phyloP scores from a whole-genome alignment of 2,888 invertebrate genomes.

The Oscheius sp. region DNA sequence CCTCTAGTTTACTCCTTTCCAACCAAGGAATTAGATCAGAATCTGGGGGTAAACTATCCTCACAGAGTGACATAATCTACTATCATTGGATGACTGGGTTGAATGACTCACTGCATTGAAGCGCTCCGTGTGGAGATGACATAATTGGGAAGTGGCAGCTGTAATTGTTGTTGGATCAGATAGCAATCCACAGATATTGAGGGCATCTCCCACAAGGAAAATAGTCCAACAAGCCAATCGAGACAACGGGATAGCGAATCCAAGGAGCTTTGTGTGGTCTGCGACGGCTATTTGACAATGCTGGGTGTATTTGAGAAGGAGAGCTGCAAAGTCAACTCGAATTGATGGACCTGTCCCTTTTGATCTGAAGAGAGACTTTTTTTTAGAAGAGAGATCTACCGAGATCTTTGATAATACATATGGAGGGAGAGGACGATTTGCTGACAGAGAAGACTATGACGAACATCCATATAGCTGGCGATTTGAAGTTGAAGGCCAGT shows the following conservation, averaged over 20 bases:
- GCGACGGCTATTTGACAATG: constrained; percentile 43
- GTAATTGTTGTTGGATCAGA: constrained; percentile 19
- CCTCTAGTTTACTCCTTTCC: constrained; percentile 12
- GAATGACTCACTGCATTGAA: constrained; percentile 29
- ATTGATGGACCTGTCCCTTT: constrained; percentile 46
- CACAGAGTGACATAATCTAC: constrained; percentile 5
- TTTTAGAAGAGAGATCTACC: not conserved
- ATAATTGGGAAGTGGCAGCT: constrained; percentile 4
- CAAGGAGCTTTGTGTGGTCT: constrained; percentile 42
- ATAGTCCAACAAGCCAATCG: constrained; percentile 25
- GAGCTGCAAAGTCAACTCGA: constrained; percentile 49
- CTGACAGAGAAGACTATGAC: constrained; percentile 47
- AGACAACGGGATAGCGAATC: constrained; percentile 23
- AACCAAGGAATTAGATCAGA: constrained; percentile 18
- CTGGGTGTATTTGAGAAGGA: constrained; percentile 44
- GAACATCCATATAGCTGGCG: constrained; percentile 41
- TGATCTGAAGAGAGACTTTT: constrained; percentile 25
- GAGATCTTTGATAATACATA: constrained; percentile 33
- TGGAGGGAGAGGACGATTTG: constrained; percentile 49
- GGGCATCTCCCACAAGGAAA: constrained; percentile 21
- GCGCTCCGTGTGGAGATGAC: constrained; percentile 14
- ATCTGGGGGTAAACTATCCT: not conserved
- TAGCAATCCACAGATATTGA: constrained; percentile 25
- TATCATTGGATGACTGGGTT: not conserved
- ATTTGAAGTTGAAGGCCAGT: not conserved